Percentiles rank a stretch among this genome's conserved stretches.
These are phyloP conservation scores for Ochotona curzoniae DNA, from an alignment of 2,113 vertebrate genomes.

Conservation along the genomic window DNA sequence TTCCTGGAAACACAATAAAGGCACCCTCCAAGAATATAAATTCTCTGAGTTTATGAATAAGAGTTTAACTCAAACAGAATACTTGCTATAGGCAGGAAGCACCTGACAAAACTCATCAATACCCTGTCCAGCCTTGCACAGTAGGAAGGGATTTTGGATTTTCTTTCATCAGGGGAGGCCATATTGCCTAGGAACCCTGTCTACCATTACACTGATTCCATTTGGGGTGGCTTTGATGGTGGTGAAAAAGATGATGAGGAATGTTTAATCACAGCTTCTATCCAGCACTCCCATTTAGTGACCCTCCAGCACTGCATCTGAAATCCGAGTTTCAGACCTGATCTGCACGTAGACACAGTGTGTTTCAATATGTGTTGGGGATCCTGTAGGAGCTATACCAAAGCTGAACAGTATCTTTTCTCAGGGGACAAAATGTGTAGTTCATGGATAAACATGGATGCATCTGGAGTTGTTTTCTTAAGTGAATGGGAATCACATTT, in stretches of 20 bases:
- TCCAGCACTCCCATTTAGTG: neutral
- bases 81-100: neutral
- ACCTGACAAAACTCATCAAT: neutral
- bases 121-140: neutral
- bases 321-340: neutral
- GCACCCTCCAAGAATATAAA: neutral
- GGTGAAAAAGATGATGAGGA: neutral
- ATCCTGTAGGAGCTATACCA: neutral
- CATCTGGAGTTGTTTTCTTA: neutral
- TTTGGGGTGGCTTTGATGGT: neutral
- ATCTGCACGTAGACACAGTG: neutral
- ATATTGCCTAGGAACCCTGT: neutral
- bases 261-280: neutral
- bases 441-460: neutral
- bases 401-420: neutral
- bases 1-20: neutral
- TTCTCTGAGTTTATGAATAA: conserved; percentile 11
- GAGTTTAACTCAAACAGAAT: neutral
- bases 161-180: neutral
- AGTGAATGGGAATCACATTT: neutral
- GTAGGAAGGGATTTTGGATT: neutral
- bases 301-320: neutral
- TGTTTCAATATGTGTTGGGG: neutral
- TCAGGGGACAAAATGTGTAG: no score
- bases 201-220: neutral